Percentiles rank a stretch among this genome's conserved stretches.
Evolutionary conservation across 2,888 invertebrate genomes (phyloP).

Genomic region (Cybosia mesomella): DNA sequence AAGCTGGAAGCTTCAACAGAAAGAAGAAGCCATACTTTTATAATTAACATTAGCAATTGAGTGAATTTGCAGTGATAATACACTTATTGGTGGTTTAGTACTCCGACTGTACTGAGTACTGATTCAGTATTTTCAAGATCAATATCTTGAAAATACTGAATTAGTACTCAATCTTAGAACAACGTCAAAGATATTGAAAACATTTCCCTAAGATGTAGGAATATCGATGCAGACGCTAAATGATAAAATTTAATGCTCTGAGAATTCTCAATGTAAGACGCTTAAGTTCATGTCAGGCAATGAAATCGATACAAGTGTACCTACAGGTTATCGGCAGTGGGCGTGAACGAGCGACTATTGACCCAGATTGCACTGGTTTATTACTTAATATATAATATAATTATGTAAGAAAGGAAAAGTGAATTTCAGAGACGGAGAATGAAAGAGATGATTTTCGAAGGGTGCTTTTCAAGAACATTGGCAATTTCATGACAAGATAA

Average conservation of each 20-base stretch:
- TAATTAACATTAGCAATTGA: too few relatives aligned
- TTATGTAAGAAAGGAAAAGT: conserved; percentile 28
- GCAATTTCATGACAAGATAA: too few relatives aligned
- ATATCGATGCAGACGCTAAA: not conserved
- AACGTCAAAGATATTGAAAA: not conserved
- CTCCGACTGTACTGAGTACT: too few relatives aligned
- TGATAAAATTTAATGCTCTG: not conserved
- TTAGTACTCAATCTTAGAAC: not conserved
- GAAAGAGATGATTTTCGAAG: not conserved
- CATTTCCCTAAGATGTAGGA: not conserved
- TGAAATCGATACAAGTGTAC: conserved; percentile 54
- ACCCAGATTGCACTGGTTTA: conserved; percentile 52
- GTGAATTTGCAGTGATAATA: too few relatives aligned
- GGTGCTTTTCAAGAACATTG: not conserved
- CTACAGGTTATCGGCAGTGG: conserved; percentile 51
- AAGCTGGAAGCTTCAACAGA: too few relatives aligned
- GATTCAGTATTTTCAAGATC: too few relatives aligned
- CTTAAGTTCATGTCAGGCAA: conserved; percentile 45
- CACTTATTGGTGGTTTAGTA: too few relatives aligned
- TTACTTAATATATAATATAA: conserved; percentile 36
- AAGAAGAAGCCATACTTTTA: too few relatives aligned
- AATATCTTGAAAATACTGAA: too few relatives aligned
- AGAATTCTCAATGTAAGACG: conserved; percentile 24
- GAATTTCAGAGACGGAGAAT: not conserved
- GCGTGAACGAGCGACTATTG: conserved; percentile 56